A percentile compares a stretch with the other conserved stretches of the same genome.
Evolutionary conservation across 2,113 vertebrate genomes (phyloP).

Genomic region (Zapornia atra): DNA sequence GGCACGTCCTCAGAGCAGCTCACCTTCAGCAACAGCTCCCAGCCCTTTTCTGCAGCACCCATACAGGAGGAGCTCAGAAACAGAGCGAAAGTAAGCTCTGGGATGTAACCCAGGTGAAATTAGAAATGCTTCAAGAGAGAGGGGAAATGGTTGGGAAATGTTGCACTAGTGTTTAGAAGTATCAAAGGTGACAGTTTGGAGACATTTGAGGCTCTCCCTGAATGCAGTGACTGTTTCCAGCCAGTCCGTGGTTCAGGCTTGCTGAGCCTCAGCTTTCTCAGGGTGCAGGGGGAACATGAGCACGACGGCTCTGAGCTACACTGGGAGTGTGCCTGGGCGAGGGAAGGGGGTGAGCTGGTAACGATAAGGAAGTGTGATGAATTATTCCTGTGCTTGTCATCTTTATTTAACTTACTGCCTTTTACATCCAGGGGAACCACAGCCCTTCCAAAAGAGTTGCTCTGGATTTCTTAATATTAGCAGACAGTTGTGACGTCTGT

Average conservation of each 20-base stretch:
- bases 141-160: neutral
- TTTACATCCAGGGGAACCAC: neutral
- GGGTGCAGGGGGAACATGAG: neutral
- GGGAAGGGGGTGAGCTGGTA: neutral
- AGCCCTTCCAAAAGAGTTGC: neutral
- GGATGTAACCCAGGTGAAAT: neutral
- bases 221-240: neutral
- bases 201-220: neutral
- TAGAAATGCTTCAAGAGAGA: neutral
- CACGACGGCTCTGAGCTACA: neutral
- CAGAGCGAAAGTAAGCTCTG: neutral
- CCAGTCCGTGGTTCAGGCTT: neutral
- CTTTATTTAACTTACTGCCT: neutral
- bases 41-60: neutral
- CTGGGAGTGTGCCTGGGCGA: neutral
- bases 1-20: rapidly evolving
- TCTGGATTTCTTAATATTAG: neutral
- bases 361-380: neutral
- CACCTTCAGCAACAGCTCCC: neutral
- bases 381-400: constrained; percentile 12
- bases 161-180: neutral
- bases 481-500: neutral
- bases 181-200: neutral
- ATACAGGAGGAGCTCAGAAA: rapidly evolving
- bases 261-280: neutral